These are phyloP conservation scores for Polietes domitor DNA, from an alignment of 2,888 invertebrate species.

Conservation along the genomic window DNA sequence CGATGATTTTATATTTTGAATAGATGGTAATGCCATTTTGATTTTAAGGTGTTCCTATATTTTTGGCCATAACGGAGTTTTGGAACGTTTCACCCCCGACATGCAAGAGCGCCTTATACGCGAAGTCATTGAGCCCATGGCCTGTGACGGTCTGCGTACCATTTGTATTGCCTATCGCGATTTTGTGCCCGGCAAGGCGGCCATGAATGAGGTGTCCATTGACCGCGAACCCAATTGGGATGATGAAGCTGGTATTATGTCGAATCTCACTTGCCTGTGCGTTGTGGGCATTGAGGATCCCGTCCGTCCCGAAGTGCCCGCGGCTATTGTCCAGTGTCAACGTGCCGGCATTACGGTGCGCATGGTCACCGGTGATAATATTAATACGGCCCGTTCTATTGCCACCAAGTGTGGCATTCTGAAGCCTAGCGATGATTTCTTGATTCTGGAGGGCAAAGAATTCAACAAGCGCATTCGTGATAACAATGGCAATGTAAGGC, in stretches of 20 bases:
- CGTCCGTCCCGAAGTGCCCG: slow-evolving; percentile 96
- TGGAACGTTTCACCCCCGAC: slow-evolving; percentile 94
- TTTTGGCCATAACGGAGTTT: slow-evolving; percentile 94
- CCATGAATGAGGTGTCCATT: slow-evolving; percentile 94
- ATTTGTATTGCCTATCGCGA: slow-evolving; percentile 97
- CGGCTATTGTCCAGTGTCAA: slow-evolving; percentile 97
- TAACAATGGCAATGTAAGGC: slow-evolving; percentile 90
- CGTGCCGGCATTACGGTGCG: slow-evolving; percentile 98
- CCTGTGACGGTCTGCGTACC: slow-evolving; percentile 96
- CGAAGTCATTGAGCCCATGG: slow-evolving; percentile 99
- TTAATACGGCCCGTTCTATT: slow-evolving; percentile 99
- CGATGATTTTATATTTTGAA: background rate
- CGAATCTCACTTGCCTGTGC: slow-evolving; percentile 96
- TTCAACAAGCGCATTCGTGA: slow-evolving; percentile 97
- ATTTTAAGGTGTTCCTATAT: slow-evolving; percentile 93
- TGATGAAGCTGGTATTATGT: slow-evolving; percentile 95
- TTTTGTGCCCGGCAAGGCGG: slow-evolving; percentile 95
- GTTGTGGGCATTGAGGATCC: slow-evolving; percentile 99
- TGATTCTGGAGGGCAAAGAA: slow-evolving; percentile 98
- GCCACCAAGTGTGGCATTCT: slow-evolving; percentile 98
- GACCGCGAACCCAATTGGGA: slow-evolving; percentile 98
- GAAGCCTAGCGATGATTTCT: slow-evolving; percentile 95
- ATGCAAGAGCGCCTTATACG: slow-evolving; percentile 96
- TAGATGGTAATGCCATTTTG: background rate
- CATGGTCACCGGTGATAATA: slow-evolving; percentile 99